phyloP scores from a whole-genome alignment of 1,140 invertebrate genomes.

The Aphaenogaster ashmeadi region DNA sequence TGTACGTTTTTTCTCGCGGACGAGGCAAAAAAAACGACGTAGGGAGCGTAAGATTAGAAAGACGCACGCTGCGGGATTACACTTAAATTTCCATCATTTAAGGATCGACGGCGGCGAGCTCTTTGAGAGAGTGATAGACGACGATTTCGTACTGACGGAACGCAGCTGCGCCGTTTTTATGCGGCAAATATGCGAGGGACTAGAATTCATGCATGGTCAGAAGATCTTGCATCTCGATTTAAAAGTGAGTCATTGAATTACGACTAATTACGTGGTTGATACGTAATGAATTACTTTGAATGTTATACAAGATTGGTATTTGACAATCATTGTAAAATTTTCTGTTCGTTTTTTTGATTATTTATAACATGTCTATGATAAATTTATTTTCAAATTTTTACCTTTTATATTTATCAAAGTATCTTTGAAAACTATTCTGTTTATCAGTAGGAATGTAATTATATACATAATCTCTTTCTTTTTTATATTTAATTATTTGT shows the following conservation, averaged over 20 bases:
- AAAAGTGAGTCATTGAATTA: constrained; percentile 91
- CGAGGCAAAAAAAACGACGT: neutral
- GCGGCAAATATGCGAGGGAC: constrained; percentile 98
- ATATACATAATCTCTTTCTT: neutral
- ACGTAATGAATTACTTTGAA: neutral
- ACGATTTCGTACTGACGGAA: constrained; percentile 98
- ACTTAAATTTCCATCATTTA: constrained; percentile 46
- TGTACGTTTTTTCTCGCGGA: constrained; percentile 91
- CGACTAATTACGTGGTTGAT: neutral
- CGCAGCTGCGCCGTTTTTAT: constrained; percentile 98
- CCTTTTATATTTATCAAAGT: neutral
- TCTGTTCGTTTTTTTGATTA: neutral
- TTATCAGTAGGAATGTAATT: neutral
- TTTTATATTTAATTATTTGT: neutral
- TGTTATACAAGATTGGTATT: neutral
- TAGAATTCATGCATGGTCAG: constrained; percentile 98
- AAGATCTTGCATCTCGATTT: constrained; percentile 98
- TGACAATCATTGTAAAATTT: neutral
- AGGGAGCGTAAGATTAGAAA: constrained; percentile 32
- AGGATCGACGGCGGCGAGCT: constrained; percentile 97
- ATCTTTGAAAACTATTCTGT: neutral
- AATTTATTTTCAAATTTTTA: neutral
- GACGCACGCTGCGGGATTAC: neutral
- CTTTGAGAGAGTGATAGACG: constrained; percentile 99
- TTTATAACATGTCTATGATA: neutral